Conservation (phyloP, 2,888 invertebrate genomes). For the Fragum sueziense region DNA sequence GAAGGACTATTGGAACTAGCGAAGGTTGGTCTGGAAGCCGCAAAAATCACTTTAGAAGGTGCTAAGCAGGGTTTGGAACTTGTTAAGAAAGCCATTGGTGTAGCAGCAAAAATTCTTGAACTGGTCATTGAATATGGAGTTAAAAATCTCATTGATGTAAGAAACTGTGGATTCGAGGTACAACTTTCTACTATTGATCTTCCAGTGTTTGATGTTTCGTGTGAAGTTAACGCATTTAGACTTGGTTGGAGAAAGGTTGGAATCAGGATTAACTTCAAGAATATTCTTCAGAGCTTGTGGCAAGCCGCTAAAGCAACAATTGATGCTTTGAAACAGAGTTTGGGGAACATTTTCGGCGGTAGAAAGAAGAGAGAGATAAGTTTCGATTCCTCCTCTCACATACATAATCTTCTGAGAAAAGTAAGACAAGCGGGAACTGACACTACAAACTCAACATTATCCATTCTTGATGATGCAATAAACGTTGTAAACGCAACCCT, state of each 20-base stretch:
- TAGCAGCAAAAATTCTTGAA: slow-evolving; percentile 45
- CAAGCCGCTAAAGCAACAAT: slow-evolving; percentile 46
- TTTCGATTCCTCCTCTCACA: slow-evolving; percentile 30
- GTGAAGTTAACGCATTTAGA: slow-evolving; percentile 55
- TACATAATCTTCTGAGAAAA: slow-evolving; percentile 31
- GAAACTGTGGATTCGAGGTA: slow-evolving; percentile 55
- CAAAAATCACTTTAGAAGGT: slow-evolving; percentile 38
- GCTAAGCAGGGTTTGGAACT: slow-evolving; percentile 45
- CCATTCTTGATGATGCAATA: slow-evolving; percentile 20
- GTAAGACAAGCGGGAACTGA: slow-evolving; percentile 23
- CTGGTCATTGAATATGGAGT: slow-evolving; percentile 48
- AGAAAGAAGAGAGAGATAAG: slow-evolving; percentile 38
- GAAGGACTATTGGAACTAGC: slow-evolving; percentile 48
- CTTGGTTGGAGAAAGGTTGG: slow-evolving; percentile 46
- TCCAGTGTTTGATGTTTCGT: slow-evolving; percentile 46
- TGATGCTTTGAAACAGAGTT: slow-evolving; percentile 13
- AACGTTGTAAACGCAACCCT: slow-evolving; percentile 15
- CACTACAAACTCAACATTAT: not conserved
- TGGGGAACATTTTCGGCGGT: slow-evolving; percentile 17
- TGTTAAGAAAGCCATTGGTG: slow-evolving; percentile 48
- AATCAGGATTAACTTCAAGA: slow-evolving; percentile 46
- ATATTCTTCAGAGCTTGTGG: slow-evolving; percentile 44
- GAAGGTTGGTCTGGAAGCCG: slow-evolving; percentile 40
- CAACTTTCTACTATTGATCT: slow-evolving; percentile 40
- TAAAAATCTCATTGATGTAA: slow-evolving; percentile 42